Conservation (phyloP, 2,888 invertebrate genomes). For the Epinotia bilunana region DNA sequence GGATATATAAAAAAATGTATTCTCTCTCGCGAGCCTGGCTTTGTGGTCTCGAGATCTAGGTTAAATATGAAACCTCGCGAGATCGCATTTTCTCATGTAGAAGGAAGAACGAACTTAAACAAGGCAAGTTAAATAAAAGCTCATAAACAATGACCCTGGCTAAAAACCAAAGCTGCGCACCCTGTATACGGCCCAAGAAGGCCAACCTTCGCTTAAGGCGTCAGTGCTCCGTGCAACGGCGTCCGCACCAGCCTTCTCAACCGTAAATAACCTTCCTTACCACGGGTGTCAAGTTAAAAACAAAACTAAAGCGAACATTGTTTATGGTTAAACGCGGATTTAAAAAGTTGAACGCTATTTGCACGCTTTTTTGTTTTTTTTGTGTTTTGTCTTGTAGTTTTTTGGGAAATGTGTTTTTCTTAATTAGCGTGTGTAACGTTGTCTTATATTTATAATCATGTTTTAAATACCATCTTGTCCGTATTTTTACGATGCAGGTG, state of each 20-base stretch:
- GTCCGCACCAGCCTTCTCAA: constrained; percentile 20
- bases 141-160: constrained; percentile 1
- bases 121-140: too few relatives aligned
- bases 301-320: constrained; percentile 39
- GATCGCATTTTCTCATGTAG: too few relatives aligned
- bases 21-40: too few relatives aligned
- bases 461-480: not conserved
- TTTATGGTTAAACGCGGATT: constrained; percentile 44
- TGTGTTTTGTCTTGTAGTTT: constrained; percentile 16
- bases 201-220: constrained; percentile 29
- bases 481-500: not conserved
- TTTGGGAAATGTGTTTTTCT: constrained; percentile 1
- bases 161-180: constrained; percentile 5
- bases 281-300: constrained; percentile 35
- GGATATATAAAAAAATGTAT: too few relatives aligned
- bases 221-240: constrained; percentile 39
- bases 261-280: constrained; percentile 36
- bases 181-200: constrained; percentile 27
- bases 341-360: constrained; percentile 33
- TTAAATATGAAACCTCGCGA: too few relatives aligned
- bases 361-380: constrained; percentile 37
- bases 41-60: too few relatives aligned
- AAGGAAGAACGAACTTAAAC: too few relatives aligned
- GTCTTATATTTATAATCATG: not conserved
- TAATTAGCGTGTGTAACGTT: not conserved